Evolutionary conservation across 2,888 invertebrate genomes (phyloP), one percentile per base, ranked within the genome.

Genomic region (Steinernema carpocapsae): DNA sequence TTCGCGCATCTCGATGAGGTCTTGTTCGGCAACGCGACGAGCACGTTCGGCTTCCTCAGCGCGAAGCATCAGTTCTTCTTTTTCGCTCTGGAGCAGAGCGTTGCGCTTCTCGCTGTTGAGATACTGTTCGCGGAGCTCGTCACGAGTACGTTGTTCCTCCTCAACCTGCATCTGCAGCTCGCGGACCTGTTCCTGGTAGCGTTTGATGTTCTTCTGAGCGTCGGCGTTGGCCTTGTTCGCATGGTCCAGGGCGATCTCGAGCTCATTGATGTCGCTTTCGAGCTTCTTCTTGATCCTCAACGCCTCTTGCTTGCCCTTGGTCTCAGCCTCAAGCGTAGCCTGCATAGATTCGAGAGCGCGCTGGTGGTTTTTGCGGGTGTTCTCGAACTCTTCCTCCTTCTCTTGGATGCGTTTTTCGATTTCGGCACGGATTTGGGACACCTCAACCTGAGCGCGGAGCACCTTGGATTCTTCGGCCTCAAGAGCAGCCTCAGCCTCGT

Each of bases 251-350:
- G 96, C 96, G 71, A 97, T 95, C 90, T 97, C 97, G 80, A 97
- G 92, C 91, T 97, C 97, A 90, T 97, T 97, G 92, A 99, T 97
- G 92, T 99, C 97, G 87, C 94, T 94, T 91, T 99, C 99, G 89
- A 99, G 92, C 92, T 99, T 99, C 94, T 99, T 99, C 94, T 99
- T 99, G 94, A 97, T 94, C 91, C 97, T 94, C 88, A 97, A 92
- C 85, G 97, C 97, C 92, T 99, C 99, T 91, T 82, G 82, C 76
- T 85, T 84, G 81, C 78, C 84, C 73, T 81, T 82, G 75, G 80
- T 80, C 77, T 86, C 86, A n/a, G 83, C 81, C 74, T 86, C 86
- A 46, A 86, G 79, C 42, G 86, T 85, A 26, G 86, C 85, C 76
- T 99, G 97, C 96, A 97, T 97, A 89, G 96, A 97, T 91, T 99